Conservation (phyloP, 2,113 vertebrate species). For the Trichechus manatus region DNA sequence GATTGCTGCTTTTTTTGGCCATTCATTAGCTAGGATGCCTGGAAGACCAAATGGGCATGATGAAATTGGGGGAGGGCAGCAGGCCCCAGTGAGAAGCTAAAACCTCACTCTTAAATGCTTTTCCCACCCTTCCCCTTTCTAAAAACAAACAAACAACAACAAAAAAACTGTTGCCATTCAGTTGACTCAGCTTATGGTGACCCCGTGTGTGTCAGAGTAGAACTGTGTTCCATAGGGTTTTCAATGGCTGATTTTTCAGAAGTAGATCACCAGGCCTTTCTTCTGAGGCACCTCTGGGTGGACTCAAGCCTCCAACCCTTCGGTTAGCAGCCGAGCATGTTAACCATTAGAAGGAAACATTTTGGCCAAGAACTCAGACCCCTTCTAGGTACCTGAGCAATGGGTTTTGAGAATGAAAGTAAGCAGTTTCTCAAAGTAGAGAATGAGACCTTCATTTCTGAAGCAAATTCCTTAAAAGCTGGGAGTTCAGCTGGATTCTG, state of each 20-base stretch:
- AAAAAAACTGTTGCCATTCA: neutral
- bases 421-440: neutral
- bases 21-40: neutral
- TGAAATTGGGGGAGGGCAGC: neutral
- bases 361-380: neutral
- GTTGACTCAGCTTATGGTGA: neutral
- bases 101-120: neutral
- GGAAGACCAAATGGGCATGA: neutral
- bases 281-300: neutral
- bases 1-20: neutral
- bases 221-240: neutral
- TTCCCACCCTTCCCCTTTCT: neutral
- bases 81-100: neutral
- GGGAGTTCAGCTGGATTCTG: neutral
- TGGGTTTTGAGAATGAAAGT: neutral
- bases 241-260: neutral
- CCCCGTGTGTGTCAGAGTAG: neutral
- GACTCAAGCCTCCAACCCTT: neutral
- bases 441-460: neutral
- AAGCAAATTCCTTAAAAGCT: slow-evolving; percentile 23
- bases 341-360: neutral
- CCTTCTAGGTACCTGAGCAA: neutral
- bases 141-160: neutral
- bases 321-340: neutral
- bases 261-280: neutral